Percentiles rank a stretch among this genome's conserved stretches.
phyloP scores from a whole-genome alignment of 2,113 vertebrate genomes.

The Deroptyus accipitrinus region DNA sequence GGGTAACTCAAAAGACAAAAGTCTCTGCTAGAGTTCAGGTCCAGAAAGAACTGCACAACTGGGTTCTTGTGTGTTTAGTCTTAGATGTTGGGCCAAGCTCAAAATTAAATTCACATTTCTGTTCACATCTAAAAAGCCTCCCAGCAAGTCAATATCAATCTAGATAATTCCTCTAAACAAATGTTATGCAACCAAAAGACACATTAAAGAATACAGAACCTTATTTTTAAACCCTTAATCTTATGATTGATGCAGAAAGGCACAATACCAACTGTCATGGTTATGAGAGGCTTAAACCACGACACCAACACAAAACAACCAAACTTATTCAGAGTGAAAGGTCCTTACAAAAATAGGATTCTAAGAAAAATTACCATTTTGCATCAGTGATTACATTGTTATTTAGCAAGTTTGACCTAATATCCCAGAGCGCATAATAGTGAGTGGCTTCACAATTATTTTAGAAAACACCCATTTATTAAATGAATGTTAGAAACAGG shows the following conservation, averaged over 20 bases:
- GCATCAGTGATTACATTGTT: not conserved
- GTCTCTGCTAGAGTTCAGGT: not conserved
- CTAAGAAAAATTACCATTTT: not conserved
- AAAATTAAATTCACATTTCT: conserved; percentile 21
- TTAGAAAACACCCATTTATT: not conserved
- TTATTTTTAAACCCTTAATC: not conserved
- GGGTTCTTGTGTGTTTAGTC: not conserved
- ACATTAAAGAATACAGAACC: not conserved
- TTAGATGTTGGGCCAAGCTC: not conserved
- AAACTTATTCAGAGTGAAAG: not conserved
- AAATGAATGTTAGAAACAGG: not conserved
- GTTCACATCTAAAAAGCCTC: not conserved
- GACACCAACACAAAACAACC: not conserved
- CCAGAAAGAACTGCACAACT: not conserved
- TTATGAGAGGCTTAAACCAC: no score
- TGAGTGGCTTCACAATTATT: not conserved
- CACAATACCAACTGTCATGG: not conserved
- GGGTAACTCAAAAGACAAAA: not conserved
- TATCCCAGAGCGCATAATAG: not conserved
- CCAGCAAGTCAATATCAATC: not conserved
- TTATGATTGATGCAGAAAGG: not conserved
- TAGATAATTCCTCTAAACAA: not conserved
- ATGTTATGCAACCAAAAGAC: not conserved
- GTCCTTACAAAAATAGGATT: not conserved
- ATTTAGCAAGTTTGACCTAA: not conserved